These are phyloP conservation scores for Hylaeus volcanicus DNA, from an alignment of 1,140 invertebrate genomes.

Conservation along the genomic window DNA sequence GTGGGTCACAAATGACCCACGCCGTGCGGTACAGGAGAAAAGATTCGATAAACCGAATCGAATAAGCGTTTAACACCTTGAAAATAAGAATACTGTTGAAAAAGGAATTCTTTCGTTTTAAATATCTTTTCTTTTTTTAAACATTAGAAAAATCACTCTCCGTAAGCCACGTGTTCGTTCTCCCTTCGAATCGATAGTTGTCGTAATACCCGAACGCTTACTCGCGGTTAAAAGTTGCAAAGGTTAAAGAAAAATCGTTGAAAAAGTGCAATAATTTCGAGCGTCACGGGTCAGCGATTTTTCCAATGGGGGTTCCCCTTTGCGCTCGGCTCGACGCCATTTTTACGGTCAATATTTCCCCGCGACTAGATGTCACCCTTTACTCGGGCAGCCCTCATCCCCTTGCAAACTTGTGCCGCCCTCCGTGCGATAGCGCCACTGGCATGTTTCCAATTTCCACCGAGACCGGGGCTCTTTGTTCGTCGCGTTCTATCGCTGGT, in stretches of 20 bases:
- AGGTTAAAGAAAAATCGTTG: background rate
- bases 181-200: no score
- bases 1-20: background rate
- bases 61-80: no score
- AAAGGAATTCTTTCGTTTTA: no score
- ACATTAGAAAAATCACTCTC: background rate
- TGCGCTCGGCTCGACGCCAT: slow-evolving; percentile 70
- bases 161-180: slow-evolving; percentile 6
- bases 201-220: no score
- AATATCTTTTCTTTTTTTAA: no score
- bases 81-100: no score
- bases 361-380: slow-evolving; percentile 73
- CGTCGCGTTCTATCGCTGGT: slow-evolving; percentile 13
- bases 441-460: slow-evolving; percentile 51
- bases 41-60: background rate
- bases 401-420: slow-evolving; percentile 47
- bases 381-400: slow-evolving; percentile 45
- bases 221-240: background rate
- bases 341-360: slow-evolving; percentile 75
- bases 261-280: background rate
- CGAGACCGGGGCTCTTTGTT: slow-evolving; percentile 20
- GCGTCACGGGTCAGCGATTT: background rate
- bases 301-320: slow-evolving; percentile 31
- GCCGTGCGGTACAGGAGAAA: background rate
- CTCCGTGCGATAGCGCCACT: slow-evolving; percentile 67